Evolutionary conservation across 1,140 invertebrate species (phyloP).

Genomic region (Diuraphis noxia): DNA sequence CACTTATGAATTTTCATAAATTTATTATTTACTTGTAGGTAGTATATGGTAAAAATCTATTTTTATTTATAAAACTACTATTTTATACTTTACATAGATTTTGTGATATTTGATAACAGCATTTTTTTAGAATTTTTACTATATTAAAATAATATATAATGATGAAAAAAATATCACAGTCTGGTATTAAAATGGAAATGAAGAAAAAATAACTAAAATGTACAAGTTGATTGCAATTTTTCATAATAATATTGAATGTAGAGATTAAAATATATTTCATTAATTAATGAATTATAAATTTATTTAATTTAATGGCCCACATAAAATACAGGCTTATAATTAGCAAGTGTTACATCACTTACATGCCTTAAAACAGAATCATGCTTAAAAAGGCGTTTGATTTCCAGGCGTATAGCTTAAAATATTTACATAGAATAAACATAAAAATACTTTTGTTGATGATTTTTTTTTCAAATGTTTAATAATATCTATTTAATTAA

Average conservation of each 20-base stretch:
- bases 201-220: not conserved
- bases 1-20: not conserved
- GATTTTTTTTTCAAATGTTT: not conserved
- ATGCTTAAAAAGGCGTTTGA: constrained; percentile 8
- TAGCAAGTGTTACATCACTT: constrained; percentile 24
- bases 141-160: not conserved
- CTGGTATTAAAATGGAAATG: not conserved
- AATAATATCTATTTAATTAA: not conserved
- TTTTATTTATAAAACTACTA: not conserved
- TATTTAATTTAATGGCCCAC: not conserved
- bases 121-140: not conserved
- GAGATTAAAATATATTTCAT: not conserved
- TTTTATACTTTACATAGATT: not conserved
- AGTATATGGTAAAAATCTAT: not conserved
- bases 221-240: not conserved
- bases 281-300: not conserved
- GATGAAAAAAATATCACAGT: not conserved
- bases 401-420: not conserved
- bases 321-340: not conserved
- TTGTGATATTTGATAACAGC: not conserved
- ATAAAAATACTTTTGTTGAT: not conserved
- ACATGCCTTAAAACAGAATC: constrained; percentile 17
- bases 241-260: not conserved
- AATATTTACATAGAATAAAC: not conserved
- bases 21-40: not conserved